Evolutionary conservation across 2,888 invertebrate genomes (phyloP).

Genomic region (Platypus cylindrus): DNA sequence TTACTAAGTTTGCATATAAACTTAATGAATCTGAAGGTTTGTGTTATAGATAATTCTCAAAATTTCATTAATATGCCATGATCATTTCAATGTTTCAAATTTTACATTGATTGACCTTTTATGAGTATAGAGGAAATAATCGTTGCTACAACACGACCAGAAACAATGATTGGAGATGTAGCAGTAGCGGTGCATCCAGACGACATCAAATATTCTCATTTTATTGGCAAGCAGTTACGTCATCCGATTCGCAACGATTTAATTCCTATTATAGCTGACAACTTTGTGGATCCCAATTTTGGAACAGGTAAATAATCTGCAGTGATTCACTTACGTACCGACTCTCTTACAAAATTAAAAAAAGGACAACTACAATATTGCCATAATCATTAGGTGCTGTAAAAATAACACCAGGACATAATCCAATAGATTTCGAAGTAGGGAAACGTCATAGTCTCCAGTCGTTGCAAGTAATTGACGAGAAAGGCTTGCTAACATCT

Average conservation of each 20-base stretch:
- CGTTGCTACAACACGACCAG: conserved; percentile 95
- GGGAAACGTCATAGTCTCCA: conserved; percentile 80
- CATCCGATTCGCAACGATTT: conserved; percentile 82
- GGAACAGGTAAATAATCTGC: conserved; percentile 63
- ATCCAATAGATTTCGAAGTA: conserved; percentile 92
- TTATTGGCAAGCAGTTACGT: conserved; percentile 67
- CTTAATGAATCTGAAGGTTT: conserved; percentile 42
- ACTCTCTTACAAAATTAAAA: too few species aligned
- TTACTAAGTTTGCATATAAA: conserved; percentile 86
- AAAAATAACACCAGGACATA: conserved; percentile 97
- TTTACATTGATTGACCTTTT: background rate
- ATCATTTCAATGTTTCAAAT: background rate
- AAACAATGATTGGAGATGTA: conserved; percentile 96
- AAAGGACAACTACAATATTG: background rate
- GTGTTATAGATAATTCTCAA: background rate
- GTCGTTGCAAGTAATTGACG: conserved; percentile 81
- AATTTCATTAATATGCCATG: background rate
- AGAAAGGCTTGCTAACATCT: conserved; percentile 72
- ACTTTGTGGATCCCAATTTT: conserved; percentile 88
- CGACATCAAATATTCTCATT: conserved; percentile 58
- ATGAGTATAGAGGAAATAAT: conserved; percentile 56
- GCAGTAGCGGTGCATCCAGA: conserved; percentile 97
- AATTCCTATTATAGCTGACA: conserved; percentile 82
- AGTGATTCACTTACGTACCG: background rate
- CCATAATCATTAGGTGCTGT: conserved; percentile 62